Conservation (phyloP, 2,888 invertebrate species). For the Eurytoma adleriae region DNA sequence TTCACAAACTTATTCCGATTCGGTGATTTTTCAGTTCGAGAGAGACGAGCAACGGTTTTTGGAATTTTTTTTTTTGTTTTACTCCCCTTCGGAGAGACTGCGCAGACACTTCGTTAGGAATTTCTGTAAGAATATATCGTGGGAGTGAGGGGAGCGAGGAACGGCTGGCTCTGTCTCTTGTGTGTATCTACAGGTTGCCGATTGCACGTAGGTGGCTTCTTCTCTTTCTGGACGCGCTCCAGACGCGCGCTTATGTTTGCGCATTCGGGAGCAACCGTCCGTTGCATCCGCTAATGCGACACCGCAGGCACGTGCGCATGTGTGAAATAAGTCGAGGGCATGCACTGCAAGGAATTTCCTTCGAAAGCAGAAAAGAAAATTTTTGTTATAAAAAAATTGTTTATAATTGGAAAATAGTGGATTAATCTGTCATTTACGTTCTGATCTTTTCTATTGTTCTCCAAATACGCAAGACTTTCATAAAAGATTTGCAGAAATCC, state of each 20-base stretch:
- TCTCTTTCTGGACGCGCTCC: slow-evolving; percentile 50
- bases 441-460: no score
- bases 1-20: no score
- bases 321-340: slow-evolving; percentile 9
- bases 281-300: slow-evolving; percentile 37
- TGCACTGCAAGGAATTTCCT: no score
- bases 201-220: slow-evolving; percentile 41
- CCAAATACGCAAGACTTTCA: no score
- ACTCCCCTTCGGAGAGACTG: not conserved
- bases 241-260: slow-evolving; percentile 49
- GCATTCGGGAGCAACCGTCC: slow-evolving; percentile 40
- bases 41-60: no score
- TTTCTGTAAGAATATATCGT: no score
- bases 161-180: not conserved
- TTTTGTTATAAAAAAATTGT: no score
- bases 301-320: slow-evolving; percentile 6
- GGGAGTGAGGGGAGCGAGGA: not conserved
- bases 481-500: no score
- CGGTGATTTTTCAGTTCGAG: no score
- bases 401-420: no score
- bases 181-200: slow-evolving; percentile 51
- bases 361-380: no score
- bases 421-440: no score
- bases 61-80: not conserved
- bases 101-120: not conserved